These are phyloP conservation scores for Acrocephalus scirpaceus DNA, from an alignment of 2,797 vertebrate genomes.

Conservation along the genomic window DNA sequence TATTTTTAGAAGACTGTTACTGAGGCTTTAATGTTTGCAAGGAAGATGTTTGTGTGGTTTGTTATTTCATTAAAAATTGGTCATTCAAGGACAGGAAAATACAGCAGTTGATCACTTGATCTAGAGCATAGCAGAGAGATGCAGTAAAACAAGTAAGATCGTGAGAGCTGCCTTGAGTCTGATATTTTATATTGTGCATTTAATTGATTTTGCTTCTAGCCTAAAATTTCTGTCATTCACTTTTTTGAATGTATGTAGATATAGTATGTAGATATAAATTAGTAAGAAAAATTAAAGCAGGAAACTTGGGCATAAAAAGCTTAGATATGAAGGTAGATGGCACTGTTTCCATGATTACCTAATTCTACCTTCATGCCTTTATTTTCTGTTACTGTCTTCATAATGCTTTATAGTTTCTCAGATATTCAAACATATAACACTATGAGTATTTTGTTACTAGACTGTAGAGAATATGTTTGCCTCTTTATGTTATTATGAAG, in stretches of 20 bases:
- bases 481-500: not conserved
- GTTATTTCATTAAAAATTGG: not conserved
- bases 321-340: not conserved
- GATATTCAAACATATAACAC: not conserved
- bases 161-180: not conserved
- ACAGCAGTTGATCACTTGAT: not conserved
- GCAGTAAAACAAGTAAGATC: not conserved
- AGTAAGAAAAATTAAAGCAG: not conserved
- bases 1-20: not conserved
- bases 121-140: not conserved
- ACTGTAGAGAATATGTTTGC: not conserved
- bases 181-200: not conserved
- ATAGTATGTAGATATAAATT: not conserved
- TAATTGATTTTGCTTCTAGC: not conserved
- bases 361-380: not conserved
- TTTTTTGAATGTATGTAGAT: not conserved
- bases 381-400: not conserved
- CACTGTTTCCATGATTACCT: not conserved
- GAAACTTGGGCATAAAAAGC: not conserved
- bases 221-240: not conserved
- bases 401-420: not conserved
- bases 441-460: not conserved
- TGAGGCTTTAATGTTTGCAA: not conserved
- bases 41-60: not conserved
- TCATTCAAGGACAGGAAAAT: not conserved